Percentiles rank a stretch among this genome's conserved stretches.
phyloP scores from a whole-genome alignment of 2,113 vertebrate species.

The Acanthisitta chloris region DNA sequence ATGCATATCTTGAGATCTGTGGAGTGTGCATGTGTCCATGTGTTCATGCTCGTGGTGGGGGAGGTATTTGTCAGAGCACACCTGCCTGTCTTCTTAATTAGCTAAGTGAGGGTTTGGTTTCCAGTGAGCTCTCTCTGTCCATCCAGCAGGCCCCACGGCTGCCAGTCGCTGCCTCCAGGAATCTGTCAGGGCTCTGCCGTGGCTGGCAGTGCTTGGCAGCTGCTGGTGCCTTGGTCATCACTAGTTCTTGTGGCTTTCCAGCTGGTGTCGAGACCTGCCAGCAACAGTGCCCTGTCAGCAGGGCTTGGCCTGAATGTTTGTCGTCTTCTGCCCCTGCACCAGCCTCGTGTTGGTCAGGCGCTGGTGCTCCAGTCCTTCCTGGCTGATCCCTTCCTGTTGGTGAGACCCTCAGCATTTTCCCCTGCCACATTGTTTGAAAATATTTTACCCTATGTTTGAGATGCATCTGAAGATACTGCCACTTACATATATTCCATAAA shows the following conservation, averaged over 20 bases:
- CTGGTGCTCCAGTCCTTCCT: background rate
- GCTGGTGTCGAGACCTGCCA: fast-evolving
- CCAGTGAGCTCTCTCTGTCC: background rate
- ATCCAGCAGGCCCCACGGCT: background rate
- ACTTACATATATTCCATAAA: background rate
- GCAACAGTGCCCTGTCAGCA: background rate
- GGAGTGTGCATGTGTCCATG: background rate
- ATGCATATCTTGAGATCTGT: background rate
- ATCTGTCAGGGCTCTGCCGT: background rate
- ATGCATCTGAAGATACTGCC: background rate
- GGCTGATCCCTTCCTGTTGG: background rate
- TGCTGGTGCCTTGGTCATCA: background rate
- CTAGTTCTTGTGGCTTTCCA: background rate
- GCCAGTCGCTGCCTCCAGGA: background rate
- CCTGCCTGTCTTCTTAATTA: background rate
- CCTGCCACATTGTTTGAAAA: background rate
- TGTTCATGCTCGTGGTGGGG: background rate
- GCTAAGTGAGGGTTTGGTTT: background rate
- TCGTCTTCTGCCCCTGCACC: background rate
- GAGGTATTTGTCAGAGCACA: background rate
- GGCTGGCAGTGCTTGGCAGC: background rate
- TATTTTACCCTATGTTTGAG: background rate
- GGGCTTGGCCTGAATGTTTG: background rate
- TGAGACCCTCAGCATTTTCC: background rate
- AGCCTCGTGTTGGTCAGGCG: fast-evolving